A percentile compares a stretch with the other conserved stretches of the same genome.
phyloP scores from a whole-genome alignment of 2,797 vertebrate genomes.

The Argyrosomus regius region DNA sequence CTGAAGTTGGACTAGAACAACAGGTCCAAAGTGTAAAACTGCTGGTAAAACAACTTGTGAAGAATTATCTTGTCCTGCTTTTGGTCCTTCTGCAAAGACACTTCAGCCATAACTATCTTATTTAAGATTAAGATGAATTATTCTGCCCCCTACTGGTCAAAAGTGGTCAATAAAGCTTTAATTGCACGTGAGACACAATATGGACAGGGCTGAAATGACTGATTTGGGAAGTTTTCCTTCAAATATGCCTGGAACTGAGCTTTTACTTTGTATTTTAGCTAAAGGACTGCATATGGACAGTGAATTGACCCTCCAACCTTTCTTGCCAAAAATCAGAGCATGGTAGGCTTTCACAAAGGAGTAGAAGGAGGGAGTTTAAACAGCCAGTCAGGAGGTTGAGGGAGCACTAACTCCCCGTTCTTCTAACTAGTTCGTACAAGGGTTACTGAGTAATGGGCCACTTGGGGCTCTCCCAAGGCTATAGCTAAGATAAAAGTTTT shows the following conservation, averaged over 20 bases:
- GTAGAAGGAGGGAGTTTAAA: neutral
- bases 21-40: neutral
- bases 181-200: neutral
- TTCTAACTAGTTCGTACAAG: neutral
- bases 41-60: neutral
- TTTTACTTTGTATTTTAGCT: neutral
- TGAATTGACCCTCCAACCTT: neutral
- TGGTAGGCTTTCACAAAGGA: neutral
- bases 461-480: constrained; percentile 4
- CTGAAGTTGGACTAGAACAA: neutral
- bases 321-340: neutral
- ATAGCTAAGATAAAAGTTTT: neutral
- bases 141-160: neutral
- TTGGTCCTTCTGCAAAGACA: neutral
- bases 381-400: neutral
- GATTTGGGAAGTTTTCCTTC: neutral
- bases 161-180: neutral
- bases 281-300: neutral
- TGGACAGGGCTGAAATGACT: neutral
- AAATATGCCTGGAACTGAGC: neutral
- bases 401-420: neutral
- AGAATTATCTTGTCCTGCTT: neutral
- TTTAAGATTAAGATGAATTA: neutral
- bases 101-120: neutral
- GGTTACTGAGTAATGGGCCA: constrained; percentile 5